A percentile compares a stretch with the other conserved stretches of the same genome.
Conservation (phyloP, 2,113 vertebrate genomes). For the Corydoras sp. region DNA sequence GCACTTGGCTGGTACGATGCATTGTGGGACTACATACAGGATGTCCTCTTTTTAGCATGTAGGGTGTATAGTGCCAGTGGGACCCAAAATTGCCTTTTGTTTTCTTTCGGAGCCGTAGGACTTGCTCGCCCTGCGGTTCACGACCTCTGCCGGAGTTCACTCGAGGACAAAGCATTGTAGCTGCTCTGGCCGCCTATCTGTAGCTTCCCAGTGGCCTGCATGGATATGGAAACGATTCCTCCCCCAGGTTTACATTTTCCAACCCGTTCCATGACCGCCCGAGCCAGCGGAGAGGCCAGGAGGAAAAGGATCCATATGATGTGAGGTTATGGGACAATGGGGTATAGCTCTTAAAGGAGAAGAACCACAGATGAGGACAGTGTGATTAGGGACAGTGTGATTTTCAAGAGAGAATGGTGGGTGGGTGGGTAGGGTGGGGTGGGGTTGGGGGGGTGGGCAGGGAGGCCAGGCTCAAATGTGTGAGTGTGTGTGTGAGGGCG, state of each 20-base stretch:
- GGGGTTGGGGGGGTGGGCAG: constrained; percentile 13
- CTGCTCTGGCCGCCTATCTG: constrained; percentile 44
- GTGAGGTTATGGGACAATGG: constrained; percentile 1
- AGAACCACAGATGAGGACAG: constrained; percentile 33
- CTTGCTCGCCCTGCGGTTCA: constrained; percentile 54
- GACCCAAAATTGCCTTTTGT: constrained; percentile 32
- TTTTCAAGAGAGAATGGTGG: constrained; percentile 19
- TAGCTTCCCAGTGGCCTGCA: constrained; percentile 54
- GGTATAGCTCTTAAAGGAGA: constrained; percentile 7
- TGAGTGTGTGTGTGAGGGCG: constrained; percentile 16
- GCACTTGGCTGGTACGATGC: constrained; percentile 24
- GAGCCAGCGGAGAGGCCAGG: constrained; percentile 47
- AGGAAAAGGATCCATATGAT: constrained; percentile 43
- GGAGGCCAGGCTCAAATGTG: constrained; percentile 31
- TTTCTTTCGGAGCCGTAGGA: constrained; percentile 18
- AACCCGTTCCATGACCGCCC: constrained; percentile 56
- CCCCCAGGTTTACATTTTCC: constrained; percentile 55
- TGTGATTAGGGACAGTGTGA: constrained; percentile 7
- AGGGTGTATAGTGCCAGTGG: constrained; percentile 36
- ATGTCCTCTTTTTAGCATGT: constrained; percentile 36
- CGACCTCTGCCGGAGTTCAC: constrained; percentile 57
- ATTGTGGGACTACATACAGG: constrained; percentile 34
- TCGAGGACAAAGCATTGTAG: constrained; percentile 48
- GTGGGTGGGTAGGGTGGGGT: constrained; percentile 29
- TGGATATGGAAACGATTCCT: constrained; percentile 56